Evolutionary conservation across 1,140 invertebrate genomes (phyloP), one percentile per base, ranked within the genome.

Genomic region (Papilio machaon): DNA sequence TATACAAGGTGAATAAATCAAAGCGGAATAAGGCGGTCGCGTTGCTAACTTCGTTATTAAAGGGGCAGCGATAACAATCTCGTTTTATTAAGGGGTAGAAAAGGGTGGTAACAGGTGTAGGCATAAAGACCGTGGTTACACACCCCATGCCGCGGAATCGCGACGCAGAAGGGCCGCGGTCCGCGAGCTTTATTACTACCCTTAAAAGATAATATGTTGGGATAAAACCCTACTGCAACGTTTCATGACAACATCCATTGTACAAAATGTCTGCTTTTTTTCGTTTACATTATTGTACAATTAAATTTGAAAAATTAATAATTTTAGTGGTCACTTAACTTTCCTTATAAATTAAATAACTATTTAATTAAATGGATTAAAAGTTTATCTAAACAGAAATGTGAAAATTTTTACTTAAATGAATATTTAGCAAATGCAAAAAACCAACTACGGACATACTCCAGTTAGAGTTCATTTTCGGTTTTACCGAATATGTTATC

Each of bases 161-260:
- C 88, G 88, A 88, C 89, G 77, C 82, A 73, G 74, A 84, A 81
- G 80, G 84, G 80, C 19, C 73, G 82, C 80, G 83, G 83, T 84
- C 84, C 79, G 73, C 81, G 49, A 80, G 58, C 81, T 80, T 86
- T 86, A 85, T 89, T 88, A 88, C 88, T 84, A 86, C 82, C 83
- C 83, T 83, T 84, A 84, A 85, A 76, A 77, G 77, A 82, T 80
- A 82, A 54, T 60, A 43, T 46, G 64, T 43, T 70, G 23, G 43
- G 49, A 73, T 73, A 81, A 78, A 43, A 79, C 75, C 81, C 80
- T n/a, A 13, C 73, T 76, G 49, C 38, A 46, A 60, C 58, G 47
- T 81, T 75, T 60, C 46, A 49, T 64, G 13, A 60, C 75, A 70
- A 70, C 74, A 46, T 38, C 67, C 67, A 75, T 75, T 52, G 19